Base-by-base conservation (phyloP, 2,797 vertebrate species). In the Acanthurus lineatus region DNA sequence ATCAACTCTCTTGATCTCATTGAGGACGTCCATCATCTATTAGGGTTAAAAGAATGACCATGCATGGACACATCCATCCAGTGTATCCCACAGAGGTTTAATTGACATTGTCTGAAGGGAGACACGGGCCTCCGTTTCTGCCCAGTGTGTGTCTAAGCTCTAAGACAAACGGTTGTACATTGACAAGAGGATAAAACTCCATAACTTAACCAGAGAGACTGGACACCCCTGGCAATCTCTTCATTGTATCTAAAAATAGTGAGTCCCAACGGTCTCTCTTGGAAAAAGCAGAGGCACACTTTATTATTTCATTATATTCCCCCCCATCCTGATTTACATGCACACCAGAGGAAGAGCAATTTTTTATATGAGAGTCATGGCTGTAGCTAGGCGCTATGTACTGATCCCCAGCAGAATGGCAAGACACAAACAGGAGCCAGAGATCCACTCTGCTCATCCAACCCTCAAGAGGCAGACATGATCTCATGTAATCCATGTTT, bases 191-290 rank as follows among this genome's bases (percentile, higher is more conserved):
- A 88, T 81, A 84, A 85, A 89, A 86, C 84, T 90, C 85, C 76
- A 87, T 73, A 92, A 91, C 81, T 90, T 90, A 89, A 86, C 83
- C 64, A 52, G 81, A 89, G 80, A 88, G 83, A 91, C 86, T 90
- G 91, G 92, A 92, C 92, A 94, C 90, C 92, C 87, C 88, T 87
- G 87, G 92, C 88, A 89, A 91, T 94, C 74, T 82, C 91, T 93
- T 94, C 93, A 91, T 93, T 92, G 89, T 90, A 83, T 89, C 94
- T 94, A 93, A 94, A 94, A 93, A 94, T 92, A 94, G 85, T 32
- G 40, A 7, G 64, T 92, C 91, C 91, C 93, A 86, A 58, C 8
- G 80, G 88, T 84, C 79, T 78, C 54, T 83, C 80, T 84, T 77
- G 51, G 74, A 87, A 87, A 87, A 81, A 83, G 69, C 76, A 77